Conservation (phyloP, 64 coral and sea anemone genomes). For the Montipora foliosa region DNA sequence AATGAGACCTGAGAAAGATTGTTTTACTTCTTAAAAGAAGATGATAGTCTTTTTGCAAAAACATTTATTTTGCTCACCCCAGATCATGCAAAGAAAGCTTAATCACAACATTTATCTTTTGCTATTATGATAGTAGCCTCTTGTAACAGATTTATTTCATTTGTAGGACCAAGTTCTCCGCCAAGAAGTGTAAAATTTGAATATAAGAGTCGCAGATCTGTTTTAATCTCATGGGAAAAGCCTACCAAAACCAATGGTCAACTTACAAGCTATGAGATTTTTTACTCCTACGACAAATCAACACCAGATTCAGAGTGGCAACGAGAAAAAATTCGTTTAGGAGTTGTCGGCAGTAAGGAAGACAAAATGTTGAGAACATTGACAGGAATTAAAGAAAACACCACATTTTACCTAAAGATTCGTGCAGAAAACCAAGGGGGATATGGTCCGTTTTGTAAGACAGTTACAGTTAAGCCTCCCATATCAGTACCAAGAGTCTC, state of each 20-base stretch:
- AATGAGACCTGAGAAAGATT: too few relatives aligned
- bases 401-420: constrained; percentile 77
- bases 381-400: constrained; percentile 29
- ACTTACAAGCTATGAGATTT: constrained; percentile 74
- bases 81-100: too few relatives aligned
- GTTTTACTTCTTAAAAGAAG: too few relatives aligned
- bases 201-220: constrained; percentile 21
- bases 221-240: constrained; percentile 57
- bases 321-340: neutral
- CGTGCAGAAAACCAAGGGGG: constrained; percentile 69
- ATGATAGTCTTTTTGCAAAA: too few relatives aligned
- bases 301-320: constrained; percentile 73
- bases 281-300: constrained; percentile 62
- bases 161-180: constrained; percentile 72
- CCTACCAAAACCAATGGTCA: constrained; percentile 77
- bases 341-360: constrained; percentile 17
- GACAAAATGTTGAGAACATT: constrained; percentile 26
- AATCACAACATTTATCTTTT: too few relatives aligned
- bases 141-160: neutral
- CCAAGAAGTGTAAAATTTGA: constrained; percentile 73
- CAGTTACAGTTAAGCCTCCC: constrained; percentile 11
- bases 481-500: neutral
- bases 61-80: too few relatives aligned
- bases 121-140: neutral
- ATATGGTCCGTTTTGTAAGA: constrained; percentile 72